Percentiles rank a stretch among this genome's conserved stretches.
Evolutionary conservation across 2,797 vertebrate genomes (phyloP).

Genomic region (Ispidina picta): DNA sequence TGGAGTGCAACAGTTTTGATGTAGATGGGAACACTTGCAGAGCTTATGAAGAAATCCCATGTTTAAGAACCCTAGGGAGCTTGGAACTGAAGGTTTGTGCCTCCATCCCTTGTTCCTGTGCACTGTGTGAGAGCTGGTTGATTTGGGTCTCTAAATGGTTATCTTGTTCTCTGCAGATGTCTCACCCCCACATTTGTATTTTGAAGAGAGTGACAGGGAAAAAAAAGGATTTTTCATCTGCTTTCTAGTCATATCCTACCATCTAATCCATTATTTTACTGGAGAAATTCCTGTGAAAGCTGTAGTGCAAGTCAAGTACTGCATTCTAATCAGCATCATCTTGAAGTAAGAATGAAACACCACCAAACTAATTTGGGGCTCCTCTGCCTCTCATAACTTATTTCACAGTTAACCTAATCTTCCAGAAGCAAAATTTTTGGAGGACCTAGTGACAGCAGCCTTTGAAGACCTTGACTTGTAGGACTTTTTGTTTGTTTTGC

Average conservation of each 20-base stretch:
- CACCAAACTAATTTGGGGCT: background rate
- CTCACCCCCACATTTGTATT: background rate
- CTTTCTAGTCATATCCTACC: background rate
- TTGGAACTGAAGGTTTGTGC: background rate
- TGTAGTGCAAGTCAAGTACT: background rate
- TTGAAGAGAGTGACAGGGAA: background rate
- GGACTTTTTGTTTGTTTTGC: background rate
- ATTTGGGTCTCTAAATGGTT: background rate
- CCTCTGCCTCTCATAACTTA: background rate
- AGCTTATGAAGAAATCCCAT: background rate
- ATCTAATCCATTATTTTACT: background rate
- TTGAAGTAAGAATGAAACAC: background rate
- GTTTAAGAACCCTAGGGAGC: background rate
- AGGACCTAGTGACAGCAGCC: background rate
- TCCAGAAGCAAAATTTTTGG: background rate
- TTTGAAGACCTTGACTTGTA: background rate
- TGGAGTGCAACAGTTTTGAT: background rate
- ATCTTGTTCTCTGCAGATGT: constrained; percentile 4
- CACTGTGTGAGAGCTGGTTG: background rate
- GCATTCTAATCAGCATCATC: background rate
- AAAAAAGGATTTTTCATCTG: background rate
- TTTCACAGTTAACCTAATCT: background rate
- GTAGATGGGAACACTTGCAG: background rate
- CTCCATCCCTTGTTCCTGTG: background rate
- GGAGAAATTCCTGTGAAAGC: background rate